Evolutionary conservation across 2,888 invertebrate species (phyloP).

Genomic region (Cabera pusaria): DNA sequence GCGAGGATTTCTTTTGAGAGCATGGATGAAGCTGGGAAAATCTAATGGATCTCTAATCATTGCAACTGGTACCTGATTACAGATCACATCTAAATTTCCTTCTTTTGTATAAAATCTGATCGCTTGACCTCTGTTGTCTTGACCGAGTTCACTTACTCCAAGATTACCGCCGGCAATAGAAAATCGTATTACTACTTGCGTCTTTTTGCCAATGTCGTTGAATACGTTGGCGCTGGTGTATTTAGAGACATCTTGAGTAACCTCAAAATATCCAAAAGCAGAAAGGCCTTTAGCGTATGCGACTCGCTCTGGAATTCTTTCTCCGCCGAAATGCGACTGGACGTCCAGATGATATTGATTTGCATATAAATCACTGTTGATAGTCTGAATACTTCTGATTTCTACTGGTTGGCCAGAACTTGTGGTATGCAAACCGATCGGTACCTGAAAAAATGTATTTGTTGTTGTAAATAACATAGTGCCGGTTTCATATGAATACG

Average conservation of each 20-base stretch:
- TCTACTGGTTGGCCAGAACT: constrained; percentile 90
- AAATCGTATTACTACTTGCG: constrained; percentile 81
- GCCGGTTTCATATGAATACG: constrained; percentile 7
- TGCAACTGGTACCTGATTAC: constrained; percentile 82
- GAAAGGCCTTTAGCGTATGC: constrained; percentile 96
- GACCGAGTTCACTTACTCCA: constrained; percentile 82
- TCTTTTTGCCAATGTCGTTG: constrained; percentile 81
- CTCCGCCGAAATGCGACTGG: constrained; percentile 87
- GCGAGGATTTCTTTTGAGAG: constrained; percentile 80
- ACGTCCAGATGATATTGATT: constrained; percentile 84
- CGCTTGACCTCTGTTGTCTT: constrained; percentile 67
- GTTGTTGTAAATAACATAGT: neutral
- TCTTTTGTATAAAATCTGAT: constrained; percentile 50
- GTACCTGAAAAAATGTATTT: constrained; percentile 44
- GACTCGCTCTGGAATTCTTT: constrained; percentile 94
- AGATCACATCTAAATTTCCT: constrained; percentile 51
- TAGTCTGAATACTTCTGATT: constrained; percentile 75
- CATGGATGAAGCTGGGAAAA: constrained; percentile 79
- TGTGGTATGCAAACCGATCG: constrained; percentile 78
- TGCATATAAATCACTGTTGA: constrained; percentile 44
- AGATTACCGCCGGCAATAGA: constrained; percentile 84
- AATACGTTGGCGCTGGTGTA: constrained; percentile 85
- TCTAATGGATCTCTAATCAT: constrained; percentile 78
- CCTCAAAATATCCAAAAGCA: constrained; percentile 91
- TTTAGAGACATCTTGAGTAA: constrained; percentile 89